Percentiles rank a stretch among this genome's conserved stretches.
Evolutionary conservation across 2,113 vertebrate genomes (phyloP).

Genomic region (Limanda limanda): DNA sequence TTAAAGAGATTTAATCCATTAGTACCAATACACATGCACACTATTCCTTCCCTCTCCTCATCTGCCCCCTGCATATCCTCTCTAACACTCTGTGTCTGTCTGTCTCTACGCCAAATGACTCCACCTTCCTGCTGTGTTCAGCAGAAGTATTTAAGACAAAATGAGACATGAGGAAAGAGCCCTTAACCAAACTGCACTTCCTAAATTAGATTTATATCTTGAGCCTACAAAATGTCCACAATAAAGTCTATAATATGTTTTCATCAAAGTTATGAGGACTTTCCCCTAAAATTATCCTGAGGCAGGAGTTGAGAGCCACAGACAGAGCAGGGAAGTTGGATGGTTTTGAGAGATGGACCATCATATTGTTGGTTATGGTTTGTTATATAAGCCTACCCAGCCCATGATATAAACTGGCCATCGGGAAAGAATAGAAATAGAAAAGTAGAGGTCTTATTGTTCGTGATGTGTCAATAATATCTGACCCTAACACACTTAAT

Average conservation of each 20-base stretch:
- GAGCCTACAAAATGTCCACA: slow-evolving; percentile 12
- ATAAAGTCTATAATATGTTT: slow-evolving; percentile 37
- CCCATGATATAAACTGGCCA: no score
- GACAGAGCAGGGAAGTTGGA: no score
- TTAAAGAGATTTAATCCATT: slow-evolving; percentile 46
- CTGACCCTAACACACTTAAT: no score
- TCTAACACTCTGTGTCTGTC: not conserved
- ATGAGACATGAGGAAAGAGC: not conserved
- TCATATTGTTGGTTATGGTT: no score
- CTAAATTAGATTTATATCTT: not conserved
- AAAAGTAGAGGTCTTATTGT: no score
- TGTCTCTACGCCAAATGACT: not conserved
- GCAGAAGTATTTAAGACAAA: not conserved
- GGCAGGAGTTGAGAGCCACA: no score
- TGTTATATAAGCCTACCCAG: no score
- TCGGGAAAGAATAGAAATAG: no score
- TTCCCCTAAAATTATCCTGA: slow-evolving; percentile 36
- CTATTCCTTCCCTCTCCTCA: not conserved
- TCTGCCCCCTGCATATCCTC: not conserved
- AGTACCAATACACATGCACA: not conserved
- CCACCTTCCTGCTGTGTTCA: not conserved
- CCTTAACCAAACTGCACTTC: not conserved
- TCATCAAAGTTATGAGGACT: slow-evolving; percentile 42
- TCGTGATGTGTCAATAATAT: no score
- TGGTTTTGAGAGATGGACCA: no score